phyloP scores from a whole-genome alignment of 2,888 invertebrate genomes.

The Cantharis nigra region DNA sequence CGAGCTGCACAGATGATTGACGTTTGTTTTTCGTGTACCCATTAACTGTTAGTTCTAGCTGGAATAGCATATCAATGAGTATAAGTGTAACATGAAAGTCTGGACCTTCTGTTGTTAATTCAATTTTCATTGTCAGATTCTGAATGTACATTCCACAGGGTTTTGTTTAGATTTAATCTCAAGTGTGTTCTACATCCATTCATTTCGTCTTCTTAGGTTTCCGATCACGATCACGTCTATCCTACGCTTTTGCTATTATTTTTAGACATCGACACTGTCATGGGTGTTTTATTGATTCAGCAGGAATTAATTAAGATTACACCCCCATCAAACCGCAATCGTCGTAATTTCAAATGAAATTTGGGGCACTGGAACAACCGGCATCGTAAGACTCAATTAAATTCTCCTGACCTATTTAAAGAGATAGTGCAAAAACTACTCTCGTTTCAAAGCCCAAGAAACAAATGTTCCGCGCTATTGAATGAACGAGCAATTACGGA shows the following conservation, averaged over 20 bases:
- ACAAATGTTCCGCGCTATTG: not conserved
- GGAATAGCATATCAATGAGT: too few relatives aligned
- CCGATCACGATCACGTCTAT: too few relatives aligned
- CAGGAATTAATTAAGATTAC: too few relatives aligned
- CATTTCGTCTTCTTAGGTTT: too few relatives aligned
- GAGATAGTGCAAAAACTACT: not conserved
- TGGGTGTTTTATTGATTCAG: too few relatives aligned
- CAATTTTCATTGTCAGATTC: not conserved
- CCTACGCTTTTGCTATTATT: not conserved
- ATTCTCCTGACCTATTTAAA: not conserved
- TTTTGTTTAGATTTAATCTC: not conserved
- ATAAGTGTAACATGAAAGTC: too few relatives aligned
- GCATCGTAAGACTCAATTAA: not conserved
- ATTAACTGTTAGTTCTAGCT: too few relatives aligned
- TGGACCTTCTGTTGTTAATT: too few relatives aligned
- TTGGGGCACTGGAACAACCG: not conserved
- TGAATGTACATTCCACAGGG: not conserved
- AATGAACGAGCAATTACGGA: not conserved
- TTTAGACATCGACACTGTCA: not conserved
- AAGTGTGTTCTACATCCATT: not conserved
- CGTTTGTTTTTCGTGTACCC: too few relatives aligned
- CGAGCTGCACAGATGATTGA: too few relatives aligned
- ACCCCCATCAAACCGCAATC: too few relatives aligned
- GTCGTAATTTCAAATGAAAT: not conserved
- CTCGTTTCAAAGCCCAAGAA: not conserved